Conservation (phyloP, 2,888 invertebrate genomes). For the Acanthoscelides obtectus region DNA sequence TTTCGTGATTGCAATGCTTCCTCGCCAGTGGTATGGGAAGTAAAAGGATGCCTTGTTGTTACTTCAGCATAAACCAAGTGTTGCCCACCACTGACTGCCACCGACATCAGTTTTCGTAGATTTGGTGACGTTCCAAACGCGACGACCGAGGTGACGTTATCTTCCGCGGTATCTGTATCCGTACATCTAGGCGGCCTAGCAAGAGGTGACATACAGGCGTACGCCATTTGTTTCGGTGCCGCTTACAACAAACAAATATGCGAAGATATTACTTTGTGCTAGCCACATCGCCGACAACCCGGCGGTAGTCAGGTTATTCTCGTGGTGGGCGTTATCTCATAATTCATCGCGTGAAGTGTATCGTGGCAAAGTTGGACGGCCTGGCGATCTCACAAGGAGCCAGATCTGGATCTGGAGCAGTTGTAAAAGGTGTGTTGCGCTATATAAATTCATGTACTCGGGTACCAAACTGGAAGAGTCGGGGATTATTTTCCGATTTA, state of each 20-base stretch:
- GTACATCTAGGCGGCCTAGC: background rate
- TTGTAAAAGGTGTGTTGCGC: background rate
- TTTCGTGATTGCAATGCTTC: no score
- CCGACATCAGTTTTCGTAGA: background rate
- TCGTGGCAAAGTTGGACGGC: background rate
- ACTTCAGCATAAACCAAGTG: no score
- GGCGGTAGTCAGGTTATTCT: conserved; percentile 13
- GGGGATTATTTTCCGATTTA: no score
- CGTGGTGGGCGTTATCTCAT: conserved; percentile 17
- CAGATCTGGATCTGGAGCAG: background rate
- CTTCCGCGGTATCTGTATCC: background rate
- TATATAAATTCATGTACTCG: no score
- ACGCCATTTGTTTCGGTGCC: background rate
- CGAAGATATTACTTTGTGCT: conserved; percentile 13
- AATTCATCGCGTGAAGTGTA: conserved; percentile 10
- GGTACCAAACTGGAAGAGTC: no score
- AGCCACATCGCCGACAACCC: background rate
- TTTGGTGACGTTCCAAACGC: background rate
- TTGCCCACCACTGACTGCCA: no score
- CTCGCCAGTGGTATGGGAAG: no score
- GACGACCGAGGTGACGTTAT: background rate
- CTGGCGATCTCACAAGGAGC: background rate
- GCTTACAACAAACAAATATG: conserved; percentile 7
- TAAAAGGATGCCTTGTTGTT: no score
- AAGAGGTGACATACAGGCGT: background rate